These are phyloP conservation scores for Microtus richardsoni DNA, from an alignment of 2,113 vertebrate species.

Conservation along the genomic window DNA sequence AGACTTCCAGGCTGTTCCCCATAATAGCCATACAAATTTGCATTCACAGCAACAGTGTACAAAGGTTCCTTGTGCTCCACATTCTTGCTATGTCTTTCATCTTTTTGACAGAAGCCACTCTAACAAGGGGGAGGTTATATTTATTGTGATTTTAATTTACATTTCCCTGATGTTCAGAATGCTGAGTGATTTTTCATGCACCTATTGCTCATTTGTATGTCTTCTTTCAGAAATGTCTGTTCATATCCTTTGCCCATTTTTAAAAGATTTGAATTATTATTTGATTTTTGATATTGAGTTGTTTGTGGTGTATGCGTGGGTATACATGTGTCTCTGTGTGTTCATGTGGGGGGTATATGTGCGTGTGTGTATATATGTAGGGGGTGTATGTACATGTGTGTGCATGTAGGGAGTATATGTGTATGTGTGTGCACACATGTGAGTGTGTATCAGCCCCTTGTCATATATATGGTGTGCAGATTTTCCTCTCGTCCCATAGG, in stretches of 20 bases:
- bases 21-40: neutral
- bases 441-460: neutral
- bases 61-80: neutral
- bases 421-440: neutral
- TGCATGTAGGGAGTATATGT: neutral
- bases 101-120: conserved; percentile 24
- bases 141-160: conserved; percentile 2
- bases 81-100: neutral
- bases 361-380: neutral
- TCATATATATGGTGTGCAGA: neutral
- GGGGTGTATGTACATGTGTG: neutral
- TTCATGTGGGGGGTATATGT: neutral
- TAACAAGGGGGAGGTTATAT: neutral
- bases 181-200: neutral
- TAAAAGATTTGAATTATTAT: neutral
- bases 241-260: neutral
- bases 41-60: neutral
- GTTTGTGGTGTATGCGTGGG: neutral
- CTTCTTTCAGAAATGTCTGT: neutral
- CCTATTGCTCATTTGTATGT: neutral
- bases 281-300: conserved; percentile 3
- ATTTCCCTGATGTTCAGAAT: neutral
- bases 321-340: neutral
- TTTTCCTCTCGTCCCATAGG: neutral
- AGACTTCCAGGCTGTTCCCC: neutral